phyloP scores from a whole-genome alignment of 2,888 invertebrate species.

The Amphipoea lucens region DNA sequence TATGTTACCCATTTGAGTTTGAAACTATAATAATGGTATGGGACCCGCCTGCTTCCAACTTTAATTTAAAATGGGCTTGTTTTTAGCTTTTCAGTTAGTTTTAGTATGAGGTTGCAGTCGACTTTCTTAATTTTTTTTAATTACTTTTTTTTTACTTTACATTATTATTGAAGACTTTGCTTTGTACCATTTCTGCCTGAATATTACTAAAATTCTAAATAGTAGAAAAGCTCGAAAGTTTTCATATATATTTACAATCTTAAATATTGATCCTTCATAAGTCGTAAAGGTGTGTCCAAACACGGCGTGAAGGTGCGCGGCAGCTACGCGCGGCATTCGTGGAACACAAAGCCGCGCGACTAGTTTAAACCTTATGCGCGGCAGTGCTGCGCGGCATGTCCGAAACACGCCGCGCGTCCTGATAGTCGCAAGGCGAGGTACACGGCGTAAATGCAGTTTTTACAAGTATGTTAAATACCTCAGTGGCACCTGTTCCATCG shows the following conservation, averaged over 20 bases:
- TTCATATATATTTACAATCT: conserved; percentile 60
- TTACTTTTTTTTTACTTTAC: too few species aligned
- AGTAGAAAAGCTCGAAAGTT: conserved; percentile 63
- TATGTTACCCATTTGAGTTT: too few species aligned
- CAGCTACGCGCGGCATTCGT: too few species aligned
- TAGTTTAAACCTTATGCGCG: too few species aligned
- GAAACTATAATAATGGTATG: too few species aligned
- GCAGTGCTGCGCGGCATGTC: too few species aligned
- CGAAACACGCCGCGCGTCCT: too few species aligned
- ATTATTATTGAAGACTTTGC: neutral
- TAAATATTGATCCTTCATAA: conserved; percentile 12
- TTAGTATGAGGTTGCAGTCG: too few species aligned
- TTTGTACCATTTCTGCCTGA: conserved; percentile 38
- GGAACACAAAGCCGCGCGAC: too few species aligned
- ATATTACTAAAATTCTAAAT: conserved; percentile 22
- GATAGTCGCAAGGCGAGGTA: neutral
- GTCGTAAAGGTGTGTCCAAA: neutral
- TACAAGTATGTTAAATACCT: neutral
- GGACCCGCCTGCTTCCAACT: neutral
- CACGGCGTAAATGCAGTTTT: neutral
- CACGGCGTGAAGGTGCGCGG: too few species aligned
- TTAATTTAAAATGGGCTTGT: neutral
- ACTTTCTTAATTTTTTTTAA: too few species aligned
- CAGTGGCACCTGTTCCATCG: neutral
- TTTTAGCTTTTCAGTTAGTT: too few species aligned